Evolutionary conservation across 2,113 vertebrate species (phyloP).

Genomic region (Daboia siamensis): DNA sequence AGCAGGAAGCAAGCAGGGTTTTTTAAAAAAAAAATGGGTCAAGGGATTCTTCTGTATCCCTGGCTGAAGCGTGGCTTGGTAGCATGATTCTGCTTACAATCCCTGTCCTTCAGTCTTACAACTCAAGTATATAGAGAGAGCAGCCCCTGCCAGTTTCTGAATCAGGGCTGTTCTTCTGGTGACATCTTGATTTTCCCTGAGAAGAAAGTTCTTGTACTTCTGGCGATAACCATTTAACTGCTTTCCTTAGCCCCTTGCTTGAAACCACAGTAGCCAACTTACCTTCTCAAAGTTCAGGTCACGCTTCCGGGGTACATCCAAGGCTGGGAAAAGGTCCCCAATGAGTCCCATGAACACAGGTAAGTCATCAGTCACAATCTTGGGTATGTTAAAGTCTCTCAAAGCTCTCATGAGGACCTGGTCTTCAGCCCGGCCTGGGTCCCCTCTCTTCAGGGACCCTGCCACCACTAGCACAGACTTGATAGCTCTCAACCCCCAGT

Average conservation of each 20-base stretch:
- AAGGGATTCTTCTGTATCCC: background rate
- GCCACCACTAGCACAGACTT: slow-evolving; percentile 77
- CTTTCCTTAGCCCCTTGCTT: background rate
- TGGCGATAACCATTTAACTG: background rate
- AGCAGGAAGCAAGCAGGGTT: too few relatives aligned
- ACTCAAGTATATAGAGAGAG: background rate
- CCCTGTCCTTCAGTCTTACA: background rate
- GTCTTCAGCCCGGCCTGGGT: slow-evolving; percentile 66
- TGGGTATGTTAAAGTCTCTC: slow-evolving; percentile 76
- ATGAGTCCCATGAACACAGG: slow-evolving; percentile 76
- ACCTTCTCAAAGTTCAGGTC: slow-evolving; percentile 75
- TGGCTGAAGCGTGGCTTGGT: background rate
- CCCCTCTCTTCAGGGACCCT: slow-evolving; percentile 73
- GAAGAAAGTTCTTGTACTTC: background rate
- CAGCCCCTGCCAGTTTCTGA: background rate
- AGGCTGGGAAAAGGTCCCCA: slow-evolving; percentile 73
- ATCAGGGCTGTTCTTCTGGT: background rate
- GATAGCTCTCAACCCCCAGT: slow-evolving; percentile 76
- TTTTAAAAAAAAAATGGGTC: background rate
- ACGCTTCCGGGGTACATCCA: slow-evolving; percentile 71
- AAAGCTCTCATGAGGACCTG: slow-evolving; percentile 76
- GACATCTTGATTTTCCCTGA: background rate
- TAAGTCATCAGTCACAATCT: slow-evolving; percentile 73
- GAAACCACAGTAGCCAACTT: background rate
- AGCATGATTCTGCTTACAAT: background rate